Evolutionary conservation across 1,140 invertebrate species (phyloP).

Genomic region (Acromyrmex heyeri): DNA sequence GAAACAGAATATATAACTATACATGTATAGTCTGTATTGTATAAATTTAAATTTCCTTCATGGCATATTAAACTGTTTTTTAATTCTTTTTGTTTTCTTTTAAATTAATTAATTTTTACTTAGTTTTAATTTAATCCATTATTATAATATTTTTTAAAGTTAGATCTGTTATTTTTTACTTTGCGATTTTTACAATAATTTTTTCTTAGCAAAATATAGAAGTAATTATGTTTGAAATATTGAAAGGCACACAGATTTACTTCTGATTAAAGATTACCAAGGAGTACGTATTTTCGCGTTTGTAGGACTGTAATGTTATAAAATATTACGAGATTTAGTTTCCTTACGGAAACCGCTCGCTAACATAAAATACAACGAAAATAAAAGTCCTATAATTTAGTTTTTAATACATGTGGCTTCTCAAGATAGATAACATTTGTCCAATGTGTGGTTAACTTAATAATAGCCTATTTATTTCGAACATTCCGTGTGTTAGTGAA

Average conservation of each 20-base stretch:
- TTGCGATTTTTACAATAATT: neutral
- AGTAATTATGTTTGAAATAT: neutral
- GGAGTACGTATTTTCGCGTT: neutral
- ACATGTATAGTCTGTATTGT: neutral
- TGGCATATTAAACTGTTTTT: neutral
- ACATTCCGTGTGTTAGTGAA: neutral
- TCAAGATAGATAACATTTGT: slow-evolving; percentile 2
- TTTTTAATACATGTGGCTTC: neutral
- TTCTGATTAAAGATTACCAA: slow-evolving; percentile 64
- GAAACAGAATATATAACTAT: neutral
- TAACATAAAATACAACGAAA: neutral
- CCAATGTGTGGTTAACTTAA: neutral
- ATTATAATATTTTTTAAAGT: neutral
- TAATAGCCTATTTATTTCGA: slow-evolving; percentile 13
- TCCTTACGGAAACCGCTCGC: neutral
- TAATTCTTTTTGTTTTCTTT: neutral
- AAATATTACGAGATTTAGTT: neutral
- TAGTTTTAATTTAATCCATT: neutral
- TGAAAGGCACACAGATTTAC: neutral
- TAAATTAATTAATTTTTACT: neutral
- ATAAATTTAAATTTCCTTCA: neutral
- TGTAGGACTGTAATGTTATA: neutral
- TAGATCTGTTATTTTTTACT: neutral
- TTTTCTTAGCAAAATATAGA: neutral
- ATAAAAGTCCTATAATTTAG: neutral